phyloP scores from a whole-genome alignment of 2,888 invertebrate species.

The Siphlonurus alternatus region DNA sequence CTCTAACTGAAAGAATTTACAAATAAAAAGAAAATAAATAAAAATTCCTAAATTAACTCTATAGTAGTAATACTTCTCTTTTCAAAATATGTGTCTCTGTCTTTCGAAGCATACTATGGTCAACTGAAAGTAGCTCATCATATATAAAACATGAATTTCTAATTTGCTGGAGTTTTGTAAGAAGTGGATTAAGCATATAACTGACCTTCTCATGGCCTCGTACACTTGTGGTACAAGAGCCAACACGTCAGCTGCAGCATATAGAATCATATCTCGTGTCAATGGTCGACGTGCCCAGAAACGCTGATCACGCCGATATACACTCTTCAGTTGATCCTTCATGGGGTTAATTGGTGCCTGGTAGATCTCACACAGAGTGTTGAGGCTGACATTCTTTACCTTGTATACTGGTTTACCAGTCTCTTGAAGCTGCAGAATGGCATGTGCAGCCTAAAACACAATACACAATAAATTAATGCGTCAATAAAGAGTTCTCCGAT shows the following conservation, averaged over 20 bases:
- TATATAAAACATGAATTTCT: no score
- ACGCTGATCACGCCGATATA: conserved; percentile 67
- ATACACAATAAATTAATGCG: conserved; percentile 10
- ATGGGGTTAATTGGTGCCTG: conserved; percentile 77
- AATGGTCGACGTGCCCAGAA: conserved; percentile 76
- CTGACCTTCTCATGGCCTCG: conserved; percentile 44
- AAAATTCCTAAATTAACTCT: no score
- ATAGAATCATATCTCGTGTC: conserved; percentile 78
- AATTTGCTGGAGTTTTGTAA: no score
- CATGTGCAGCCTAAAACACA: conserved; percentile 55
- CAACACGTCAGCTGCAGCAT: conserved; percentile 77
- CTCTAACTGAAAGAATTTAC: no score
- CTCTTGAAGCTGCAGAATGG: conserved; percentile 78
- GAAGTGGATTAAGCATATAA: no score
- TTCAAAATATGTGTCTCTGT: no score
- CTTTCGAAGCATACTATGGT: no score
- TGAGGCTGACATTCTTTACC: conserved; percentile 81
- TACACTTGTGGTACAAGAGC: conserved; percentile 73
- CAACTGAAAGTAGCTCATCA: no score
- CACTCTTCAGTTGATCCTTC: conserved; percentile 76
- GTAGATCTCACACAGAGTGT: conserved; percentile 79
- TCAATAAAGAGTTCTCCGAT: no score
- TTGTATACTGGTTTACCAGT: conserved; percentile 84
- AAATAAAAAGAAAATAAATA: no score
- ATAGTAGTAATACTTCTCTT: no score